These are phyloP conservation scores for Orthonychiurus folsomi DNA, from an alignment of 2,888 invertebrate species.

Conservation along the genomic window DNA sequence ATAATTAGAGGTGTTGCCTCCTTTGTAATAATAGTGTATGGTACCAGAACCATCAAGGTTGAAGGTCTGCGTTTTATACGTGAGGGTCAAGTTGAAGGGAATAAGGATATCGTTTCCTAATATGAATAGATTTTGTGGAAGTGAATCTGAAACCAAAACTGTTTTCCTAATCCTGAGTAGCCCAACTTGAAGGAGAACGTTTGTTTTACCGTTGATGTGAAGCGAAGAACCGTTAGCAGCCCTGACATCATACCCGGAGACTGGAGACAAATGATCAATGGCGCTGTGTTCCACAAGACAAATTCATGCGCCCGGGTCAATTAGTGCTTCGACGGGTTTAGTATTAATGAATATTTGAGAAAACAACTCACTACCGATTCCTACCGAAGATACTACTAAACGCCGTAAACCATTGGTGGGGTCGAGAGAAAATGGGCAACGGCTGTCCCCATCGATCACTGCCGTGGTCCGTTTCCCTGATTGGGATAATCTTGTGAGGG, in stretches of 20 bases:
- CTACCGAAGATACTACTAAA: no score
- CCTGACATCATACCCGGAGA: neutral
- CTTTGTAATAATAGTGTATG: neutral
- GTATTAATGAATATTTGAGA: neutral
- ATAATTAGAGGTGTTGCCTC: no score
- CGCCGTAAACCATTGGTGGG: no score
- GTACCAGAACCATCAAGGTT: neutral
- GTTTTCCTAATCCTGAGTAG: neutral
- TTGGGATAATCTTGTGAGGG: neutral
- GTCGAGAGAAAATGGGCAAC: no score
- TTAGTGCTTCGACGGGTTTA: neutral
- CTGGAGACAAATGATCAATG: neutral
- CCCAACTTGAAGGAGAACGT: neutral
- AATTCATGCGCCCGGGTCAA: slow-evolving; percentile 6
- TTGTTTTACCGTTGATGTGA: neutral
- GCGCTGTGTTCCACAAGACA: neutral
- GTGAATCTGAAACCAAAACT: neutral
- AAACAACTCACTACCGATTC: neutral
- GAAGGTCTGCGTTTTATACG: neutral
- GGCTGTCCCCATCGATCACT: neutral
- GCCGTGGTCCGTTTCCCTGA: slow-evolving; percentile 1
- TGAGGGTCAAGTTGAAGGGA: neutral
- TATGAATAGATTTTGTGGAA: neutral
- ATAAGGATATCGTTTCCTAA: slow-evolving; percentile 8
- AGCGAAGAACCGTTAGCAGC: neutral